Conservation (phyloP, 1,140 invertebrate genomes). For the Zaprionus inermis region DNA sequence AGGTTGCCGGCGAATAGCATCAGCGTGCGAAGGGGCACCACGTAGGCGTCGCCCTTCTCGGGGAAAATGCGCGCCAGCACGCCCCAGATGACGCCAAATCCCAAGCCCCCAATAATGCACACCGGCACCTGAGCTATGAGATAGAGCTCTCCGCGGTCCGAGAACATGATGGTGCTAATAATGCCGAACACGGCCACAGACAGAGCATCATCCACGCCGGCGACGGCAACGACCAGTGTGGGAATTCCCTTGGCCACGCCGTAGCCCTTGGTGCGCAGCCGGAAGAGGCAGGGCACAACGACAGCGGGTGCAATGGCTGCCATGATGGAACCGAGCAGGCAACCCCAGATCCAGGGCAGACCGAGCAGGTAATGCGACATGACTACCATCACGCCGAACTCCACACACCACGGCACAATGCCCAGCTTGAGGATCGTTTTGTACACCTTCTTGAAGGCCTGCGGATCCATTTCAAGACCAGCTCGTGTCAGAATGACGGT, state of each 20-base stretch:
- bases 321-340: conserved; percentile 93
- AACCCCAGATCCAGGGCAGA: conserved; percentile 94
- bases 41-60: conserved; percentile 91
- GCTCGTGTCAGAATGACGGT: conserved; percentile 96
- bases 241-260: conserved; percentile 97
- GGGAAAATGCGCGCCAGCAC: conserved; percentile 89
- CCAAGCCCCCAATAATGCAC: conserved; percentile 90
- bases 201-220: conserved; percentile 93
- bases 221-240: conserved; percentile 95
- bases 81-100: conserved; percentile 91
- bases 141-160: conserved; percentile 87
- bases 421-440: conserved; percentile 92
- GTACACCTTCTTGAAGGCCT: conserved; percentile 91
- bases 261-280: conserved; percentile 92
- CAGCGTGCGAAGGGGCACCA: conserved; percentile 90
- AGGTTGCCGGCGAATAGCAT: conserved; percentile 91
- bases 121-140: conserved; percentile 89
- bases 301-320: conserved; percentile 98
- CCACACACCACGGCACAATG: conserved; percentile 93
- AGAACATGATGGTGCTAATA: conserved; percentile 92
- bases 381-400: conserved; percentile 89
- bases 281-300: conserved; percentile 95
- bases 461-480: conserved; percentile 95
- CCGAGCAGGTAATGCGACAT: conserved; percentile 90
- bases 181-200: conserved; percentile 96